These are phyloP conservation scores for Urophycis tenuis DNA, from an alignment of 2,797 vertebrate genomes.

Conservation along the genomic window DNA sequence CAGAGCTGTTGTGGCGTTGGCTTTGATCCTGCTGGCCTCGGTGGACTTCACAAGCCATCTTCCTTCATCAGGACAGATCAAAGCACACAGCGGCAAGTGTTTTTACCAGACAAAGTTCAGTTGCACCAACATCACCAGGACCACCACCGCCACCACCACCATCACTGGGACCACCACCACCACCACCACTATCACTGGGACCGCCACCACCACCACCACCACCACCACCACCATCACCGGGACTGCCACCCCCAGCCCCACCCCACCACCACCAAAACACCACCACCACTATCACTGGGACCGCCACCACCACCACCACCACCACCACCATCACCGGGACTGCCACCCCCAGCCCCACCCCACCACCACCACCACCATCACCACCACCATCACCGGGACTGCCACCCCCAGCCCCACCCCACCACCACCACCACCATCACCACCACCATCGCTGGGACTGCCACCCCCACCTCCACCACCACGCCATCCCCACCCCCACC, in stretches of 20 bases:
- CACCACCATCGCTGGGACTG: neutral
- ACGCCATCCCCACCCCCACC: too few relatives aligned
- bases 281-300: neutral
- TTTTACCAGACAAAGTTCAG: conserved; percentile 25
- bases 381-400: neutral
- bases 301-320: neutral
- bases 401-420: neutral
- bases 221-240: neutral
- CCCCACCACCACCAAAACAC: neutral
- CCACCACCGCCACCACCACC: neutral
- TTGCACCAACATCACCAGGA: neutral
- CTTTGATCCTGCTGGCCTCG: conserved; percentile 66
- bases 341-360: neutral
- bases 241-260: neutral
- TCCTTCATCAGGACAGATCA: conserved; percentile 57
- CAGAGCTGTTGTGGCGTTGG: conserved; percentile 65
- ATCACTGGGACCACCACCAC: neutral
- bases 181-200: neutral
- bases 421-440: neutral
- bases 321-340: neutral
- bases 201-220: neutral
- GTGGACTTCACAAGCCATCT: conserved; percentile 48
- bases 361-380: neutral
- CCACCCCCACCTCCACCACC: too few relatives aligned
- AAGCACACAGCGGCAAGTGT: conserved; percentile 53